Base-by-base conservation (phyloP, 2,888 invertebrate species). In the Nomada ruficornis region DNA sequence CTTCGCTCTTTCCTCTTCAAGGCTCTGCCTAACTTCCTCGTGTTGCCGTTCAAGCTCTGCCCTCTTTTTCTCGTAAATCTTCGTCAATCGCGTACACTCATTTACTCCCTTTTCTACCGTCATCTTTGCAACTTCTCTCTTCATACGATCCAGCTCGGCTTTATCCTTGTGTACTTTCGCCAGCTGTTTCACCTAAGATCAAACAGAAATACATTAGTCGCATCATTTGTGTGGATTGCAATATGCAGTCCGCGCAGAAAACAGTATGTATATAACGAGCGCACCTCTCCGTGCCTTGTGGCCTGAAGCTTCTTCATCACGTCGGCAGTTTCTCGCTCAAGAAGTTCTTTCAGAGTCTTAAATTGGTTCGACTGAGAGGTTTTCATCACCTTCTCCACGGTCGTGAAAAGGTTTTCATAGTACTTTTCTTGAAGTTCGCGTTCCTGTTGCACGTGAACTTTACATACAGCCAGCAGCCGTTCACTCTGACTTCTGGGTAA, bases 81-180 rank as follows among this genome's bases (percentile, higher is more conserved):
- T 96, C 88, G 96, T 96, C 90, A 98, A 95, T 77, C 97, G 96
- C 85, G 97, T 97, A 79, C 98, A 96, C 94, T 98, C 98, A 82
- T 97, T 96, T 68, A 98, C 98, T 59, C 98, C 98, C 83, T 97
- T 96, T 90, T 97, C 97, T 85, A 99, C 98, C 10, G 98, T 96
- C 90, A 96, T 95, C 81, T 95, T 96, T 65, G 96, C 96, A 3
- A 98, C 98, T 95, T 98, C 97, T 91, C 98, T 94, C 94, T 98
- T 98, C 94, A 97, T 97, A 92, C 98, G 95, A 83, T 97, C 96
- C 89, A 98, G 95, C 93, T 99, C 99, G 88, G 98, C 98, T 90
- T 98, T 97, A 94, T 99, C 98, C 88, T 97, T 96, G 93, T 98
- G 98, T 80, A 97, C 97, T 93, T 98, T 97, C 36, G 97, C 96